Base-by-base conservation (phyloP, 2,888 invertebrate genomes). In the Drosophila neotestacea region DNA sequence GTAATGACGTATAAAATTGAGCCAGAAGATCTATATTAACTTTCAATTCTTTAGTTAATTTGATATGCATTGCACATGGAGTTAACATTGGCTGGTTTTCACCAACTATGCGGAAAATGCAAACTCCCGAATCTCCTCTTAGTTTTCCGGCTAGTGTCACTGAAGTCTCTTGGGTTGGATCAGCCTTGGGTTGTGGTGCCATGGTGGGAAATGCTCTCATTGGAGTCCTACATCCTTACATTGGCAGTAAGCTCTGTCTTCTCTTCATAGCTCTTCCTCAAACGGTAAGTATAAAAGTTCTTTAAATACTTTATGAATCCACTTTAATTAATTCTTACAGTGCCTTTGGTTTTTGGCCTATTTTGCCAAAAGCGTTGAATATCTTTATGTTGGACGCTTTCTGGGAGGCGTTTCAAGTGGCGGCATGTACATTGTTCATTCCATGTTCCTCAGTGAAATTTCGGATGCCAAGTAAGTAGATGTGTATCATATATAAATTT, bases 21-120 rank as follows among this genome's bases (percentile, higher is more conserved):
- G 10, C 9, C 1, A 42, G 5, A 22, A 4, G 0, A 22, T 10
- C 42, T 48, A 7, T 38, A 41, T 4, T 16, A 4, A 47, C 3
- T 11, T 2, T 9, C 2, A 30, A 38, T 22, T 5, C 1, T 27
- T 7, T 36, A 92, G 92, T 90, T 3, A 92, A 92, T 67, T 73
- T 92, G 7, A 87, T 92, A 39, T 76, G 88, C 36, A 76, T 92
- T 48, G 79, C 90, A 1, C 92, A 92, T 85, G 92, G 92, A 52
- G 80, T 91, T 16, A 89, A 89, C n/a, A 51, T 91, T 4, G 92
- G 92, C 13, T 92, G 92, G 92, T 69, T 91, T 0, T 88, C 92
- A 4, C 92, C 92, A 16, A 89, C 88, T 10, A 60, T 92, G 11
- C 72, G 85, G 2, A 87, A 86, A 52, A 67, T 92, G 28, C 86